Base-by-base conservation (phyloP, 1,140 invertebrate species). In the Zophobas morio region DNA sequence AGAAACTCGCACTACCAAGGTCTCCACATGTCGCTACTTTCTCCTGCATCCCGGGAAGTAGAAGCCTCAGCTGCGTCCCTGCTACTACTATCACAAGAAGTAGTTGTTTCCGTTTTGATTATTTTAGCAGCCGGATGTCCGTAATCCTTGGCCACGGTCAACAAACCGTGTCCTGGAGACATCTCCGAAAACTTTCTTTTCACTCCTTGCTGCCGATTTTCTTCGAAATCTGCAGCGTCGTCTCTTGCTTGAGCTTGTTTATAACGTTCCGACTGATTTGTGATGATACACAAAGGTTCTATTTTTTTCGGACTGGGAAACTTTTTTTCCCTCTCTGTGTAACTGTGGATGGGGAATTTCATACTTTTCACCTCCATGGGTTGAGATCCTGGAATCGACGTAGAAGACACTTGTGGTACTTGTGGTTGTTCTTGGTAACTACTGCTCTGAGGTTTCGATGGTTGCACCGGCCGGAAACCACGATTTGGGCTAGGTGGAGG, bases 201-300 rank as follows among this genome's bases (percentile, higher is more conserved):
- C 6, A 82, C 36, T n/a, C 82, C 81, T 47, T 79, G 78, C 1
- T 74, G 6, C 6, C 75, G 76, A 70, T 86, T 86, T 70, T 86
- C 85, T 72, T 85, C 84, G 39, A 76, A 79, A 76, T 81, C 46
- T 6, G 72, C 51, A 0, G 80, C 81, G 2, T 86, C 84, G 32
- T 82, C 81, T 6, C 79, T 66, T 42, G 80, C 79, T 70, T 85
- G 84, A 2, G 85, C 85, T 66, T 82, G 84, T 77, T 81, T 83
- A 42, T 80, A 85, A 5, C 85, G 54, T 71, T 86, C 85, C 1
- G 73, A 78, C 66, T 83, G 82, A 74, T 86, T 86, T 1, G 85
- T 86, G n/a, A 86, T 86, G 37, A 85, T 80, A 74, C 83, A 84
- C 3, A 86, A 66, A 2, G 85, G 84, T 74, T 86, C 85, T 0